phyloP scores from a whole-genome alignment of 2,797 vertebrate species.

The Sebastes minor region DNA sequence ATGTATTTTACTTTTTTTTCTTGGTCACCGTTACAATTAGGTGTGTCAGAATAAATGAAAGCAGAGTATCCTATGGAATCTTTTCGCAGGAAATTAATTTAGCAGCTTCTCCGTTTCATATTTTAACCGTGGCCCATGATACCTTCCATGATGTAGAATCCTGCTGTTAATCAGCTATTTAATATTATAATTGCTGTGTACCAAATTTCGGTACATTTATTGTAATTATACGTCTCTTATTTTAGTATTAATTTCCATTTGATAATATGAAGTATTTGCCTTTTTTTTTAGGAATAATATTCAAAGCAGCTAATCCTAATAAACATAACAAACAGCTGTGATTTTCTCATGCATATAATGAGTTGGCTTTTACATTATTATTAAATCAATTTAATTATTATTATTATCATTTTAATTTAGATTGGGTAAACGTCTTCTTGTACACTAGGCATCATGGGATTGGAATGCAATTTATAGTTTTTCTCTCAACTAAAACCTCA shows the following conservation, averaged over 20 bases:
- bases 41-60: background rate
- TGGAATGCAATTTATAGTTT: background rate
- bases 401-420: background rate
- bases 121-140: background rate
- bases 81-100: background rate
- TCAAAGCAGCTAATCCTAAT: background rate
- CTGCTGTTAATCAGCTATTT: background rate
- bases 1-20: background rate
- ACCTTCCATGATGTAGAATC: background rate
- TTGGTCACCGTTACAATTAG: background rate
- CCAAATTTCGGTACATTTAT: background rate
- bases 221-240: background rate
- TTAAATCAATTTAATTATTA: background rate
- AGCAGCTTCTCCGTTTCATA: background rate
- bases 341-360: no score
- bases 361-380: background rate
- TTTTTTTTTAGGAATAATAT: background rate
- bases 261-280: background rate
- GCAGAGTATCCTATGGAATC: fast-evolving
- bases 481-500: background rate
- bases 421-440: background rate
- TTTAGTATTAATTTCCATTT: background rate
- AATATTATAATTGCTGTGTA: background rate
- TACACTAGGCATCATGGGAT: background rate
- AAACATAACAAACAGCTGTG: background rate